A percentile compares a stretch with the other conserved stretches of the same genome.
These are phyloP conservation scores for Oncopodura yosiiana DNA, from an alignment of 1,140 invertebrate species.

Conservation along the genomic window DNA sequence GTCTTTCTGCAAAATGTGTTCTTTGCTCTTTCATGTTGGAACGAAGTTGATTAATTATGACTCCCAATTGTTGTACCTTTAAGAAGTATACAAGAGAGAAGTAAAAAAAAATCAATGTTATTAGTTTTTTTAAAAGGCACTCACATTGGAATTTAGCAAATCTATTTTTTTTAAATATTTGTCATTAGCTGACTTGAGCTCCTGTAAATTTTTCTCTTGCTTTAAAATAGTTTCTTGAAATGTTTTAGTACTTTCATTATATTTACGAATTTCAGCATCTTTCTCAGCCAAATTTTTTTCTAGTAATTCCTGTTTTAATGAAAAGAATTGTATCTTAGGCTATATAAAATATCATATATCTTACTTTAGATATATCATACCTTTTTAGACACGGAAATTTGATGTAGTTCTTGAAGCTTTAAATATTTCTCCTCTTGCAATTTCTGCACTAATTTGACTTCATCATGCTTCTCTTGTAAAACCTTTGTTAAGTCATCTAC, in stretches of 20 bases:
- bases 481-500: background rate
- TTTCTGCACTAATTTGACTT: background rate
- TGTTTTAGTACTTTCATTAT: background rate
- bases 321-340: background rate
- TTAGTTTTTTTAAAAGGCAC: background rate
- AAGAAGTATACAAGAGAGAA: too few relatives aligned
- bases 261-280: conserved; percentile 6
- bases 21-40: conserved; percentile 19
- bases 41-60: conserved; percentile 11
- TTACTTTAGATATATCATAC: background rate
- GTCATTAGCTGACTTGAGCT: conserved; percentile 18
- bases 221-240: conserved; percentile 2
- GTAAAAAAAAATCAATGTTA: background rate
- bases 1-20: conserved; percentile 9
- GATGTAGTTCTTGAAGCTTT: conserved; percentile 2
- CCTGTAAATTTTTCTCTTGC: conserved; percentile 21
- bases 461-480: background rate
- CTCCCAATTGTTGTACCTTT: conserved; percentile 17
- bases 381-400: background rate
- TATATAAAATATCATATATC: background rate
- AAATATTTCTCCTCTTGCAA: background rate
- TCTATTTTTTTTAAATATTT: conserved; percentile 8
- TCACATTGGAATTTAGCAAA: conserved; percentile 14
- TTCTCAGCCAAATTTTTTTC: conserved; percentile 8
- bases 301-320: background rate